Base-by-base conservation (phyloP, 2,888 invertebrate species). In the Mactromeris polynyma region DNA sequence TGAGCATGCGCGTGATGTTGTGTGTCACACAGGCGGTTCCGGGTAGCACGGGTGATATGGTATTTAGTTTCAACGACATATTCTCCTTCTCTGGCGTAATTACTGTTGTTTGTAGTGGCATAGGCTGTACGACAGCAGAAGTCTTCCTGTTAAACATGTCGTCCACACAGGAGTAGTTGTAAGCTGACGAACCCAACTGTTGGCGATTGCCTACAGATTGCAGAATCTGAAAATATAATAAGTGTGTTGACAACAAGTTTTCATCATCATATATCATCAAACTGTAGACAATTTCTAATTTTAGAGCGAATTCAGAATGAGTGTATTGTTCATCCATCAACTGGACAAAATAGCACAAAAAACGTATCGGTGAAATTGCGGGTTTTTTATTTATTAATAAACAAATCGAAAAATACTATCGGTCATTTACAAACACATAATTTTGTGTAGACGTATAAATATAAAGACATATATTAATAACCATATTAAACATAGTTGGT, bases 21-120 rank as follows among this genome's bases (percentile, higher is more conserved):
- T 89, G 90, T 31, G 89, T 90, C 40, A 90, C 82, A 87, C 89
- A 90, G 51, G 88, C 88, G 69, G 91, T 89, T 81, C 89, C 90
- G 14, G 89, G 90, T 19, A 92, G 80, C 2, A 89, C 89, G 0
- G 92, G 92, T 0, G 90, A 90, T 31, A 92, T 81, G 51, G 40
- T 83, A 36, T 83, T 58, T 7, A 85, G 83, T 85, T 89, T 89
- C 36, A 87, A 31, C 6, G 86, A 54, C 58, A 83, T 81, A 78
- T 90, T 92, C 85, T 92, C 92, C 33, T 92, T 92, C n/a, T 89
- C 90, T 40, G 90, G 90, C 33, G 90, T 89, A 14, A 40, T 81
- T 33, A 64, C 31, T 64, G 58, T 26, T 31, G 77, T 51, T 31
- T 40, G 84, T 14, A 83, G n/a, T 14, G 84, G 78, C 86, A 90